These are phyloP conservation scores for Drosophila pseudotakahashii DNA, from an alignment of 2,888 invertebrate species.

Conservation along the genomic window DNA sequence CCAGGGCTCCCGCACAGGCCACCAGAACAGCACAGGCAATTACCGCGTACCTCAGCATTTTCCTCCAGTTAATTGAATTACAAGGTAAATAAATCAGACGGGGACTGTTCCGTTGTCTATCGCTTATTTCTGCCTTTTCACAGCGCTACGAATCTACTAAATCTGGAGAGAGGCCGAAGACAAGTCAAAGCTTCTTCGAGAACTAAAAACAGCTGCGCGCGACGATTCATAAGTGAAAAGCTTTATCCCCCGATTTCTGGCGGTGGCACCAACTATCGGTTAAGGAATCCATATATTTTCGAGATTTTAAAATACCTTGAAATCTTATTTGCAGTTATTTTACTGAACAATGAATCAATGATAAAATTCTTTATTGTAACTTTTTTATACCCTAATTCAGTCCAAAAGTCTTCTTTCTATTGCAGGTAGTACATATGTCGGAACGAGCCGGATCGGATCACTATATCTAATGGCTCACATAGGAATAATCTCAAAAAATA, in stretches of 20 bases:
- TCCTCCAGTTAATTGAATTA: conserved; percentile 45
- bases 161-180: conserved; percentile 5
- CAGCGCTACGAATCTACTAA: conserved; percentile 65
- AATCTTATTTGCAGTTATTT: no score
- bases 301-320: not conserved
- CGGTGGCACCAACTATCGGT: conserved; percentile 4
- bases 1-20: conserved; percentile 67
- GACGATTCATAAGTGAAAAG: conserved; percentile 22
- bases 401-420: no score
- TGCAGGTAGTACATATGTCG: no score
- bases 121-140: conserved; percentile 26
- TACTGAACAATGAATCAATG: no score
- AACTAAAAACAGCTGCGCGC: conserved; percentile 47
- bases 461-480: no score
- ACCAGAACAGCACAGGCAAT: conserved; percentile 61
- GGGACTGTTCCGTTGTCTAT: not conserved
- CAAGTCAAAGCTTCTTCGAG: conserved; percentile 24
- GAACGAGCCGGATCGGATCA: no score
- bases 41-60: conserved; percentile 50
- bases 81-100: conserved; percentile 34
- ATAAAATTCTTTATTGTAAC: no score
- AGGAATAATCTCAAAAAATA: no score
- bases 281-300: not conserved
- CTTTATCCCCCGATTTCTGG: conserved; percentile 13
- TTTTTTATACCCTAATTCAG: no score